Percentiles rank a stretch among this genome's conserved stretches.
These are phyloP conservation scores for Chalcis sispes DNA, from an alignment of 2,888 invertebrate species.

Conservation along the genomic window DNA sequence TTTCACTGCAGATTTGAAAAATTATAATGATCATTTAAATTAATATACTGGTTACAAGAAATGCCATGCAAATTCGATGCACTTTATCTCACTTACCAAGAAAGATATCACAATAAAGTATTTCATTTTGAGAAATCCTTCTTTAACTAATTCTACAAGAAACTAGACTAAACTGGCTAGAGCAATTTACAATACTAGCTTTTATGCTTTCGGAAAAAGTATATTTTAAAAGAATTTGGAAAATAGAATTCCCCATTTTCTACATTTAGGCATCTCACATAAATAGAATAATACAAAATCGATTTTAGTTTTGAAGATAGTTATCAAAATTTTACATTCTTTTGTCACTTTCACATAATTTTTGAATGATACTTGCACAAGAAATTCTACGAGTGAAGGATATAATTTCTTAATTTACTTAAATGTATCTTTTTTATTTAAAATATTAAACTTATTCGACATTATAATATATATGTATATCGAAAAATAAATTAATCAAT, in stretches of 20 bases:
- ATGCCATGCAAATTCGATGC: too few species aligned
- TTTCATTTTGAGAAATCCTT: slow-evolving; percentile 25
- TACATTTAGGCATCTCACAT: slow-evolving; percentile 10
- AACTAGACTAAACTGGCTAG: slow-evolving; percentile 4
- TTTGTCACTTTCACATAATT: slow-evolving; percentile 25
- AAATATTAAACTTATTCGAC: too few species aligned
- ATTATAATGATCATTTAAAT: too few species aligned
- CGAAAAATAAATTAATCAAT: too few species aligned
- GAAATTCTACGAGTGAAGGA: background rate
- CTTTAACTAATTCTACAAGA: background rate
- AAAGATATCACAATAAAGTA: background rate
- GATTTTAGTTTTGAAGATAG: slow-evolving; percentile 2
- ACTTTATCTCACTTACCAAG: slow-evolving; percentile 24
- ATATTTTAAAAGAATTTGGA: slow-evolving; percentile 17
- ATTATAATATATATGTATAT: too few species aligned
- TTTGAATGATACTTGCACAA: slow-evolving; percentile 13
- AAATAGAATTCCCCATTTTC: slow-evolving; percentile 16
- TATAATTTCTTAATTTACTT: background rate
- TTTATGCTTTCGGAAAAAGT: slow-evolving; percentile 29
- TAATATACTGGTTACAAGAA: too few species aligned
- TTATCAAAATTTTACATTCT: slow-evolving; percentile 25
- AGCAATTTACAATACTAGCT: slow-evolving; percentile 11
- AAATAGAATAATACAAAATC: slow-evolving; percentile 18
- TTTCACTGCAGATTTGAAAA: too few species aligned
- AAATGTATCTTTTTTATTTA: too few species aligned